These are phyloP conservation scores for Cyclargus thomasi DNA, from an alignment of 1,140 invertebrate species.

Conservation along the genomic window DNA sequence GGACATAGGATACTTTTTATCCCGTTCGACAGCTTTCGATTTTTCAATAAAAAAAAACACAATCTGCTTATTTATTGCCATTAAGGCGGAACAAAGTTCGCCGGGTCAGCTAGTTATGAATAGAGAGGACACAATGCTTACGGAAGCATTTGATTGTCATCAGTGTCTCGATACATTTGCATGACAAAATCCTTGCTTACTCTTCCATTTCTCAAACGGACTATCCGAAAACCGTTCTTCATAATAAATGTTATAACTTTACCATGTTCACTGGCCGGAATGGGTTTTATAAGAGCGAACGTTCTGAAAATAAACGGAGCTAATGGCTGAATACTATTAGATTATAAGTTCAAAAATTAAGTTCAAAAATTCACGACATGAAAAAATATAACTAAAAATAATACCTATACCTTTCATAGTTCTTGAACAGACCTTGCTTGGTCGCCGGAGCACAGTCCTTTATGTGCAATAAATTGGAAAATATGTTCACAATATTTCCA, in stretches of 20 bases:
- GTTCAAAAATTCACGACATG: no score
- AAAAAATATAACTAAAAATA: no score
- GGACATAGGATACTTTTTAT: no score
- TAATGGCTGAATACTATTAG: not conserved
- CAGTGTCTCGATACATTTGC: conserved; percentile 44
- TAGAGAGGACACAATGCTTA: conserved; percentile 26
- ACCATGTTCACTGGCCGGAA: conserved; percentile 50
- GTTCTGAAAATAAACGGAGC: conserved; percentile 51
- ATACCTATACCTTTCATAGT: conserved; percentile 48
- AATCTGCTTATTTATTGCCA: no score
- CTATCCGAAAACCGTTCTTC: conserved; percentile 63
- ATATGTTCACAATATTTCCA: conserved; percentile 62
- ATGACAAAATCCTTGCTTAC: conserved; percentile 60
- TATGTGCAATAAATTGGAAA: conserved; percentile 55
- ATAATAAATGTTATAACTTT: conserved; percentile 65
- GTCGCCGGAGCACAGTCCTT: conserved; percentile 56
- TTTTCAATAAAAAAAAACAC: no score
- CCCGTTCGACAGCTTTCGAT: no score
- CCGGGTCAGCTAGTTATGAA: no score
- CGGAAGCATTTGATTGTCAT: conserved; percentile 54
- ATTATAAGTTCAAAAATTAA: no score
- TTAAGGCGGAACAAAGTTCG: no score
- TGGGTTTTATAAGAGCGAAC: conserved; percentile 63
- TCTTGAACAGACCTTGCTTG: conserved; percentile 47
- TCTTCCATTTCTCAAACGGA: conserved; percentile 64